Conservation (phyloP, 37 sponge, comb jelly and placozoan species). For the Dysidea cf. avara region DNA sequence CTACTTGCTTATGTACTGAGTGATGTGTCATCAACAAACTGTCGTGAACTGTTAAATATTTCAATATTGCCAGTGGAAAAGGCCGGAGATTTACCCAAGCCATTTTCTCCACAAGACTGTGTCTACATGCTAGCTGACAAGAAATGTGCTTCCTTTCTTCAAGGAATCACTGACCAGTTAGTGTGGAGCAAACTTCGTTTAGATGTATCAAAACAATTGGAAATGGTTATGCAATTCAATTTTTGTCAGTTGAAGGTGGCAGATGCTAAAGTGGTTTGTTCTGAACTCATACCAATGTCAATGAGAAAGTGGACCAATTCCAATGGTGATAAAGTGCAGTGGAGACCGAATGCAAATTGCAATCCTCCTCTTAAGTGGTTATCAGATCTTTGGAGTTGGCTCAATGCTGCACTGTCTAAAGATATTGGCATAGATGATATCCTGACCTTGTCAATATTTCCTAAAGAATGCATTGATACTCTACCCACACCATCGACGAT, state of each 20-base stretch:
- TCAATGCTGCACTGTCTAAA: neutral
- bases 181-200: slow-evolving; percentile 1
- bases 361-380: slow-evolving; percentile 51
- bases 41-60: slow-evolving; percentile 9
- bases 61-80: slow-evolving; percentile 34
- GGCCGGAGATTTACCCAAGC: neutral
- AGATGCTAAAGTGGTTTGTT: slow-evolving; percentile 11
- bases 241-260: slow-evolving; percentile 7
- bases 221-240: neutral
- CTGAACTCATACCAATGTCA: slow-evolving; percentile 13
- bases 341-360: slow-evolving; percentile 20
- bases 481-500: neutral
- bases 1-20: slow-evolving; percentile 33
- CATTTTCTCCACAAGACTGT: slow-evolving; percentile 6
- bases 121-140: neutral
- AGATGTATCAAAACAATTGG: neutral
- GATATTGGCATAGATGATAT: neutral
- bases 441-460: slow-evolving; percentile 36
- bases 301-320: slow-evolving; percentile 27
- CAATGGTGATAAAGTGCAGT: neutral
- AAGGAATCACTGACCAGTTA: slow-evolving; percentile 2
- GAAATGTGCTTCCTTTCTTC: slow-evolving; percentile 6
- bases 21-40: slow-evolving; percentile 5
- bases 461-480: neutral
- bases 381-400: slow-evolving; percentile 41